A percentile compares a stretch with the other conserved stretches of the same genome.
Conservation (phyloP, 2,888 invertebrate species). For the Steromphala cineraria region DNA sequence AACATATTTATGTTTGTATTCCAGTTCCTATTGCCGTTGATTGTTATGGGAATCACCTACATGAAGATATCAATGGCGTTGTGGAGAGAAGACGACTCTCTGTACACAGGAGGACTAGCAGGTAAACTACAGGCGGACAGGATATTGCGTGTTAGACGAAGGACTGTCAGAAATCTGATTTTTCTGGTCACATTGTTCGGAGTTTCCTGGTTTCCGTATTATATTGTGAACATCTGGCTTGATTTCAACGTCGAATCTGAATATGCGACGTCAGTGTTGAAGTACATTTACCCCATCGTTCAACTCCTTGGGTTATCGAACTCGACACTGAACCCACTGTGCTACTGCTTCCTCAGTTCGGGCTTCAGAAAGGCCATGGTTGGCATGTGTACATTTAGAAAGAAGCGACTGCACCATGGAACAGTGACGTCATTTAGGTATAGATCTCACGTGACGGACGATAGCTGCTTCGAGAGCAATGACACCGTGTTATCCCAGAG, state of each 20-base stretch:
- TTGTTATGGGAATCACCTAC: conserved; percentile 57
- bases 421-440: conserved; percentile 25
- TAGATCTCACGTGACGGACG: conserved; percentile 31
- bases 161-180: conserved; percentile 61
- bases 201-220: conserved; percentile 65
- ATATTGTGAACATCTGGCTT: conserved; percentile 63
- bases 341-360: conserved; percentile 66
- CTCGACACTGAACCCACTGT: conserved; percentile 67
- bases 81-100: conserved; percentile 49
- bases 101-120: conserved; percentile 29
- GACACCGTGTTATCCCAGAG: conserved; percentile 36
- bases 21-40: conserved; percentile 53
- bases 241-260: conserved; percentile 50
- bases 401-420: conserved; percentile 22
- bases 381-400: conserved; percentile 49
- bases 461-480: conserved; percentile 39
- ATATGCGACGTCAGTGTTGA: conserved; percentile 27
- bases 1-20: conserved; percentile 56
- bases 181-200: conserved; percentile 59
- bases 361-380: conserved; percentile 60
- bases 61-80: conserved; percentile 54
- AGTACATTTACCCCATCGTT: conserved; percentile 57
- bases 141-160: conserved; percentile 52
- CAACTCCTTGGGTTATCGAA: conserved; percentile 62
- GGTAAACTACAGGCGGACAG: conserved; percentile 44